A percentile compares a stretch with the other conserved stretches of the same genome.
Evolutionary conservation across 2,113 vertebrate genomes (phyloP).

Genomic region (Megaptera novaeangliae): DNA sequence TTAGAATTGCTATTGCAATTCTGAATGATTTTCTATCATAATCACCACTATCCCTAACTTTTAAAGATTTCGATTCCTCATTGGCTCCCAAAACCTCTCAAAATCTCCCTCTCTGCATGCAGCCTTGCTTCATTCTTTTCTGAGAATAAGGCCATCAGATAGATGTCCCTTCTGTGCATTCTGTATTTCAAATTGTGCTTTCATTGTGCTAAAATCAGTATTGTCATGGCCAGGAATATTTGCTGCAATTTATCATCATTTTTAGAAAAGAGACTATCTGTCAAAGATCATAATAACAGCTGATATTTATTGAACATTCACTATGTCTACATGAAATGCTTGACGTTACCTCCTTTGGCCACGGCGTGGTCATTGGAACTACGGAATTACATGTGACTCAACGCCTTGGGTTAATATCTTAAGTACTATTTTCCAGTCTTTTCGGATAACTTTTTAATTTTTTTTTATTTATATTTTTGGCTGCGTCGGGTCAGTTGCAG

Average conservation of each 20-base stretch:
- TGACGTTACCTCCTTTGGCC: background rate
- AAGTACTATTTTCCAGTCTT: background rate
- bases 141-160: background rate
- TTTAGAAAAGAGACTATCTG: background rate
- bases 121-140: background rate
- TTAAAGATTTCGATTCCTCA: background rate
- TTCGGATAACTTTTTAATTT: too few species aligned
- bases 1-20: background rate
- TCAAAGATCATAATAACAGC: background rate
- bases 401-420: background rate
- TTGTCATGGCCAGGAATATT: background rate
- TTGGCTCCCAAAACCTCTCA: background rate
- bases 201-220: background rate
- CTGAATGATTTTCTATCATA: background rate
- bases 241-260: background rate
- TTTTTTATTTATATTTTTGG: too few species aligned
- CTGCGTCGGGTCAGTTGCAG: too few species aligned
- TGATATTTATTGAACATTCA: background rate
- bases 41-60: background rate
- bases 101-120: background rate
- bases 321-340: background rate
- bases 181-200: background rate
- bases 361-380: background rate
- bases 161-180: background rate
- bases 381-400: background rate